Conservation (phyloP, 2,113 vertebrate genomes). For the Emydura subglobosa region DNA sequence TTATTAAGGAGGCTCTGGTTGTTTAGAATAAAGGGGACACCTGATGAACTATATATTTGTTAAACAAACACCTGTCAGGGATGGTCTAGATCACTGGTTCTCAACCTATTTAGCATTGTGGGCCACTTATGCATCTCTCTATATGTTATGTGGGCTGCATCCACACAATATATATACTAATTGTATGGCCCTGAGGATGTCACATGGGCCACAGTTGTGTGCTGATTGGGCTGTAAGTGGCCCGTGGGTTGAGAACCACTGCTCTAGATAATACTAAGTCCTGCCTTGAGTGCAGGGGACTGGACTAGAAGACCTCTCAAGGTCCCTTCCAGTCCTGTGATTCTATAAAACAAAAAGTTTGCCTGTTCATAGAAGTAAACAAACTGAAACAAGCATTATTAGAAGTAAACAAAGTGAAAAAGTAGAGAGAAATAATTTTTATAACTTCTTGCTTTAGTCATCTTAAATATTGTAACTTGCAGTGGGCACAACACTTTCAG, state of each 20-base stretch:
- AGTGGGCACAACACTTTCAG: neutral
- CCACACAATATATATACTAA: no score
- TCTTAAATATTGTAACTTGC: neutral
- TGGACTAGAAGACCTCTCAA: no score
- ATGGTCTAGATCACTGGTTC: neutral
- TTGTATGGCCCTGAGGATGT: no score
- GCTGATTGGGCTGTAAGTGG: no score
- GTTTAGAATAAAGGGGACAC: neutral
- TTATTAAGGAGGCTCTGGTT: neutral
- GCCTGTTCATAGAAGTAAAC: neutral
- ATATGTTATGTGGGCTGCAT: no score
- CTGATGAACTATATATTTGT: no score
- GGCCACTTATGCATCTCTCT: no score
- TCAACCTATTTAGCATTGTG: no score
- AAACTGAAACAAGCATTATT: neutral
- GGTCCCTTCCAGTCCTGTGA: neutral
- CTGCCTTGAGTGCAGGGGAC: neutral
- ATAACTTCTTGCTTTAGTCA: neutral
- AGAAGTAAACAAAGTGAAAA: neutral
- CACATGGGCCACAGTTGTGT: no score
- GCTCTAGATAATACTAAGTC: neutral
- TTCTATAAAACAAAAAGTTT: neutral
- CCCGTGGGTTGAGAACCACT: no score
- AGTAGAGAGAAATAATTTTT: neutral
- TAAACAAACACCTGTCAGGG: neutral